Evolutionary conservation across 1,140 invertebrate species (phyloP), one percentile per base, ranked within the genome.

Genomic region (Drosophila teissieri): DNA sequence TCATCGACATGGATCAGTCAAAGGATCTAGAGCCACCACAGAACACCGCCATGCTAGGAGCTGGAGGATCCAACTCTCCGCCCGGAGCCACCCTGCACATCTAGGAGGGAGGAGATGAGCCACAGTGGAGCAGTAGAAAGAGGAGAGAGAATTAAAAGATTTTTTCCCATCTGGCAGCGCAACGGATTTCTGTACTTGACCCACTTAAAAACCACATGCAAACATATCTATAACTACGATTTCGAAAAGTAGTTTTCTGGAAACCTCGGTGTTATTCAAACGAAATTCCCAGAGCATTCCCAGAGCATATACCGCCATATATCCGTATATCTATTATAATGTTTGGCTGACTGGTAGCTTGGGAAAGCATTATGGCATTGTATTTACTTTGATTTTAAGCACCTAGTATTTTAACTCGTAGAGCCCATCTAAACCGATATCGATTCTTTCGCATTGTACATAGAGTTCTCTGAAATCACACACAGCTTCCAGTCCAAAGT

Each of bases 1-100:
- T 90, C 5, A 85, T 92, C 24, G 85, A 92, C 60, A 22, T 92
- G 69, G 91, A 85, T 6, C 90, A 80, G 55, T 58, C 63, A 52
- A 92, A 91, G 64, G 78, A 86, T 11, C 63, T 75, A 44, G 52
- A 72, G 17, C 69, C 79, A 39, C 61, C 73, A 7, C 65, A 78
- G 45, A 65, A 76, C 17, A 77, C 76, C 8, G 44, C 51, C 64
- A 91, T 89, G 62, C 51, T 60, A 10, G 57, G 52, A 7, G 22
- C 34, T 22, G 51, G 60, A 14, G 36, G 34, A 22, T 70, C 83
- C 10, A 37, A 52, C 22, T 44, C 65, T 45, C 31, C 73, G 10
- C 17, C 81, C 24, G 74, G 54, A 10, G 34, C 69, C 27, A 77
- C 80, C 3, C 24, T 88, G 31, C 88, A 90, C 49, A 90, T 90